phyloP scores from a whole-genome alignment of 2,888 invertebrate genomes.

The Diaperis boleti region DNA sequence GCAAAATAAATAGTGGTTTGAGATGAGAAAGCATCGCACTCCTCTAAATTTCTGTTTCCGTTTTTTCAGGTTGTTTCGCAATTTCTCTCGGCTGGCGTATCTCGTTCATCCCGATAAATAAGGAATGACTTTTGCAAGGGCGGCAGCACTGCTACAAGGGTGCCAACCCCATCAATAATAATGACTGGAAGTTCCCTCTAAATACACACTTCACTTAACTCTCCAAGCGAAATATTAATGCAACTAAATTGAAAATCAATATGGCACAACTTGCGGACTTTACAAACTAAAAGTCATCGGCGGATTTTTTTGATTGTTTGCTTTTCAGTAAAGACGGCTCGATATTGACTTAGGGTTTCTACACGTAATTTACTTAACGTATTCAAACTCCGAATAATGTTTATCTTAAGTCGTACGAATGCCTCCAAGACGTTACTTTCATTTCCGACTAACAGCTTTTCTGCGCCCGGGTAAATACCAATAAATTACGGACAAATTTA shows the following conservation, averaged over 20 bases:
- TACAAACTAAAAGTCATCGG: conserved; percentile 44
- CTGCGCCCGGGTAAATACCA: conserved; percentile 38
- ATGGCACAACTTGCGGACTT: conserved; percentile 47
- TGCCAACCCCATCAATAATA: conserved; percentile 64
- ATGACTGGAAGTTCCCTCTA: conserved; percentile 63
- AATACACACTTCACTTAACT: conserved; percentile 64
- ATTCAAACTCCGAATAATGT: conserved; percentile 37
- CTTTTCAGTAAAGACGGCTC: conserved; percentile 33
- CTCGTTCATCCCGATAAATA: conserved; percentile 56
- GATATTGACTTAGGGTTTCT: conserved; percentile 44
- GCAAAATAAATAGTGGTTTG: conserved; percentile 43
- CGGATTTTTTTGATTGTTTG: conserved; percentile 42
- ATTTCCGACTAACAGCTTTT: conserved; percentile 41
- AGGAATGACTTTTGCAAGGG: conserved; percentile 60
- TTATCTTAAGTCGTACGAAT: conserved; percentile 41
- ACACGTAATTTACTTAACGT: conserved; percentile 44
- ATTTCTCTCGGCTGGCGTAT: conserved; percentile 47
- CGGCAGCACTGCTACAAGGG: conserved; percentile 54
- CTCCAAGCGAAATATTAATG: conserved; percentile 64
- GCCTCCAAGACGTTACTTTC: conserved; percentile 44
- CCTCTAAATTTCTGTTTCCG: conserved; percentile 42
- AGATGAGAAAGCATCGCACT: conserved; percentile 44
- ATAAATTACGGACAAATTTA: conserved; percentile 40
- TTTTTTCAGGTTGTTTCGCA: conserved; percentile 47
- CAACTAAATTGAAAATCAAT: conserved; percentile 64